phyloP scores from a whole-genome alignment of 2,797 vertebrate species.

The Acridotheres tristis region DNA sequence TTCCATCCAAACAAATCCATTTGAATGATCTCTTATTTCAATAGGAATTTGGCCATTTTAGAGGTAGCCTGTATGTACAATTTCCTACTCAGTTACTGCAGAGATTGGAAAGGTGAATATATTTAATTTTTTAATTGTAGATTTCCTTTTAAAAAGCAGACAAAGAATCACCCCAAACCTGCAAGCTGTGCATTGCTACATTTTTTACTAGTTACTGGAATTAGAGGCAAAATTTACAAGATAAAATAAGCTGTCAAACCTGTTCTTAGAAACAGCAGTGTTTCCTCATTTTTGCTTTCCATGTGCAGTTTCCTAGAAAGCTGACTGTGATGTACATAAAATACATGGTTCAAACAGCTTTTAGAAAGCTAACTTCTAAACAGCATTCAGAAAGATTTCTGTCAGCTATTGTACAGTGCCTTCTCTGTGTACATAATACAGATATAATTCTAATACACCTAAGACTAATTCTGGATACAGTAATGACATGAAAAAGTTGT shows the following conservation, averaged over 20 bases:
- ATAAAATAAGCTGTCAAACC: neutral
- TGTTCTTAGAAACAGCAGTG: neutral
- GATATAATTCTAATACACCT: neutral
- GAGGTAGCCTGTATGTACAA: neutral
- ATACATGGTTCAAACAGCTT: neutral
- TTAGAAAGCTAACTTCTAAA: neutral
- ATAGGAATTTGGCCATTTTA: accelerated
- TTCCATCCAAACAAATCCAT: neutral
- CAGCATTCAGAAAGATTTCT: neutral
- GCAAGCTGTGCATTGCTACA: neutral
- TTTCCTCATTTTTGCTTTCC: neutral
- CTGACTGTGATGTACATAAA: accelerated
- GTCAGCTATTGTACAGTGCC: neutral
- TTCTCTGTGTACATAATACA: neutral
- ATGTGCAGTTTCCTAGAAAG: neutral
- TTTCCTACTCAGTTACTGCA: neutral
- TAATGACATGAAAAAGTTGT: neutral
- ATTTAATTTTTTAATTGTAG: neutral
- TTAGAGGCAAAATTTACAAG: neutral
- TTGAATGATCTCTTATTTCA: neutral
- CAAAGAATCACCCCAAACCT: neutral
- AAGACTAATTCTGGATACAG: neutral
- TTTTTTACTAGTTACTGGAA: neutral
- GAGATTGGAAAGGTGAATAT: neutral
- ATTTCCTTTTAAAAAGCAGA: neutral